Evolutionary conservation across 2,888 invertebrate species (phyloP), one percentile per base, ranked within the genome.

Genomic region (Polyommatus icarus): DNA sequence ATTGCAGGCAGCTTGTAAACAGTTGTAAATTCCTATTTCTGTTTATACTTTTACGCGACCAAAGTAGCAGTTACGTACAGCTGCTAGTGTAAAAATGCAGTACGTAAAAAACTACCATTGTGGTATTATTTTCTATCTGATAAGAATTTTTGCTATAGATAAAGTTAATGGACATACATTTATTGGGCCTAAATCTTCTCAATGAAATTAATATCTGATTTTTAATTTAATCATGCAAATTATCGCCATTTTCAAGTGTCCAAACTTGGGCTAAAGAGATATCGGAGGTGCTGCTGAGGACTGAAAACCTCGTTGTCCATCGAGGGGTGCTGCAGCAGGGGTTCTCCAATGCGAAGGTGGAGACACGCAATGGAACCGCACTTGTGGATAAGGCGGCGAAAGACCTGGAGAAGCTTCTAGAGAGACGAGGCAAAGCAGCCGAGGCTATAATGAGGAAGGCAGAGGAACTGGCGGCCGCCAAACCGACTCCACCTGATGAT

Each of bases 371-470:
- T 77, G 94, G 93, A 0, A 82, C 89, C 0, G 86, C 86, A 3
- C 90, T 94, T 8, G 91, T 91, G 3, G 86, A 87, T n/a, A 88
- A 88, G 76, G 87, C 90, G 81, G 90, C 91, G 0, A 80, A 80
- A 1, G 84, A 84, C 0, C 79, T 94, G 5, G 88, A 89, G 50
- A 88, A 89, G 4, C 82, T 94, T 75, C 83, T 94, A 29, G 79
- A 81, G 36, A 86, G 84, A 61, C 83, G 93, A 15, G 85, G 87
- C 6, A 85, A 83, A 46, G 92, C 91, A 0, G 93, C 91, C 0
- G 90, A 90, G 76, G 86, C 87, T 3, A 93, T 94, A 57, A 90
- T 90, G 89, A 83, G 86, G 6, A 87, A 86, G 79, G 92, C 92
- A 2, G 93, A 93, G 78, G 87, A 87, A 40, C 82, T 90, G n/a